Conservation (phyloP, 2,888 invertebrate genomes). For the Lepidocyrtinus sp. region DNA sequence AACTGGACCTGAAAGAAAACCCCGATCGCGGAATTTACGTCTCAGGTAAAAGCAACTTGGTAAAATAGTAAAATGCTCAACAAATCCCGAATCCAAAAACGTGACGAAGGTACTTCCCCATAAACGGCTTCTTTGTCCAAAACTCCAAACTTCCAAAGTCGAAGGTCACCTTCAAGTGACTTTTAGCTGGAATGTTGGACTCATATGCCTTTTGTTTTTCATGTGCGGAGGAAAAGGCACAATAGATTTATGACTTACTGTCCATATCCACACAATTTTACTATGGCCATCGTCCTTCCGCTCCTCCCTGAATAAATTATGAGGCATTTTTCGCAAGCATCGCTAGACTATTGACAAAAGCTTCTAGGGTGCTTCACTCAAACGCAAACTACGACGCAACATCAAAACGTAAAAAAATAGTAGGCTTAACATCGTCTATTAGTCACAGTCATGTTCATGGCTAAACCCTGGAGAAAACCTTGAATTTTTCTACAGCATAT, state of each 20-base stretch:
- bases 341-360: too few relatives aligned
- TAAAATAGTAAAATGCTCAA: too few relatives aligned
- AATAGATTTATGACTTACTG: too few relatives aligned
- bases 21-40: slow-evolving; percentile 80
- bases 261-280: neutral
- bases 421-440: too few relatives aligned
- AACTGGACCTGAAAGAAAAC: slow-evolving; percentile 80
- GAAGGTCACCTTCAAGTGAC: neutral
- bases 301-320: neutral
- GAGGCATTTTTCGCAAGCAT: neutral
- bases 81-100: neutral
- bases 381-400: too few relatives aligned
- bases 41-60: slow-evolving; percentile 73
- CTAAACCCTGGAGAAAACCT: neutral
- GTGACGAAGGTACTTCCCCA: too few relatives aligned
- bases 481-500: neutral
- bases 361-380: too few relatives aligned
- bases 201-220: neutral
- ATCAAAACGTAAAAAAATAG: neutral
- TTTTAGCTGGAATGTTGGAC: neutral
- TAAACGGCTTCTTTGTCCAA: too few relatives aligned
- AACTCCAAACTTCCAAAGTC: too few relatives aligned
- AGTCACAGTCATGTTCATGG: neutral
- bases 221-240: neutral
- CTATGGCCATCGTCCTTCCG: neutral